Evolutionary conservation across 2,113 vertebrate species (phyloP).

Genomic region (Aleadryas rufinucha): DNA sequence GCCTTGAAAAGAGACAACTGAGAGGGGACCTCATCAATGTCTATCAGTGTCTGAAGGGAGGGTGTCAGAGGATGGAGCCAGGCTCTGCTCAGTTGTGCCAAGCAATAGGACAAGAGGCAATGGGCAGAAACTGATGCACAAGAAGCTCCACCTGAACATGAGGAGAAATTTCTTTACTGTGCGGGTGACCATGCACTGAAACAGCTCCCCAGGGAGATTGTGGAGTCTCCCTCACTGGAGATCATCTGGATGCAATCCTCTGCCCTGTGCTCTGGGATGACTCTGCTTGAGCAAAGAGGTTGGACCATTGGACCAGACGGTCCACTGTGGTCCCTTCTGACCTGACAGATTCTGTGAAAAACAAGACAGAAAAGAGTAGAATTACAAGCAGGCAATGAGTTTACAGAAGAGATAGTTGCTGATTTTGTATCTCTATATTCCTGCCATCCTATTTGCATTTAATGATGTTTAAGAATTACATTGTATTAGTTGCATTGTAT

Average conservation of each 20-base stretch:
- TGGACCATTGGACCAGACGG: not conserved
- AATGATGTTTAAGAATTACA: not conserved
- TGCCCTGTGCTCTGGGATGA: not conserved
- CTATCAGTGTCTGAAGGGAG: not conserved
- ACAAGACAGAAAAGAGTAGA: not conserved
- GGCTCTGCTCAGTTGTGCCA: not conserved
- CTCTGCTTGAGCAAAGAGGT: not conserved
- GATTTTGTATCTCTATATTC: not conserved
- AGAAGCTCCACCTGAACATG: not conserved
- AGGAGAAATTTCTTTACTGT: not conserved
- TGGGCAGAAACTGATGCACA: not conserved
- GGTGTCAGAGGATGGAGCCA: not conserved
- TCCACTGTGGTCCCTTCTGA: not conserved
- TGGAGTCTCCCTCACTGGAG: not conserved
- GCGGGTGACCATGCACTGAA: rapidly evolving
- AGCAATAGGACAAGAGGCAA: not conserved
- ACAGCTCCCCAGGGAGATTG: not conserved
- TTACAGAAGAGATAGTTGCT: not conserved
- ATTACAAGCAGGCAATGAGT: not conserved
- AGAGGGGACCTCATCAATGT: not conserved
- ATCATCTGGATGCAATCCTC: not conserved
- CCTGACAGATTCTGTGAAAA: not conserved
- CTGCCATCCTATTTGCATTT: not conserved
- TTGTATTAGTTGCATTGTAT: not conserved
- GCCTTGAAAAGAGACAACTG: not conserved